Evolutionary conservation across 2,888 invertebrate genomes (phyloP).

Genomic region (Cetonia aurata): DNA sequence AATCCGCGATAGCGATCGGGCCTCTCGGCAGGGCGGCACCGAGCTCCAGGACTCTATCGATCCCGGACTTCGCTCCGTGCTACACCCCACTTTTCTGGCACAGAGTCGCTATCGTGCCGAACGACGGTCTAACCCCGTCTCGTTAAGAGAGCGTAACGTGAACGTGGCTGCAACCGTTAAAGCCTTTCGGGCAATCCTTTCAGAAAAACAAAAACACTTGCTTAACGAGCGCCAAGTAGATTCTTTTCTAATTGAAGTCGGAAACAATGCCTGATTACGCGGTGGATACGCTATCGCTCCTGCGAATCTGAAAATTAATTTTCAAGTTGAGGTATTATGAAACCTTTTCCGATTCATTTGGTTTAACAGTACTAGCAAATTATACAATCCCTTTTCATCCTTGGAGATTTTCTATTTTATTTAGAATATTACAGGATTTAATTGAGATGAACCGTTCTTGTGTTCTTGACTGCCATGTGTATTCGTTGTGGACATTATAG

Average conservation of each 20-base stretch:
- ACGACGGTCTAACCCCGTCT: constrained; percentile 11
- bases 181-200: constrained; percentile 12
- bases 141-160: constrained; percentile 15
- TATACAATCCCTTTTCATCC: no score
- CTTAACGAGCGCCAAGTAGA: constrained; percentile 12
- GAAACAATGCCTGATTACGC: background rate
- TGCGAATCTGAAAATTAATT: no score
- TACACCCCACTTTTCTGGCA: constrained; percentile 49
- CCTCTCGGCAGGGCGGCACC: constrained; percentile 55
- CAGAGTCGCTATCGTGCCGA: constrained; percentile 34
- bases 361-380: no score
- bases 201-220: constrained; percentile 16
- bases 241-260: background rate
- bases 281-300: no score
- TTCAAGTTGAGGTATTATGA: no score
- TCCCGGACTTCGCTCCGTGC: constrained; percentile 49
- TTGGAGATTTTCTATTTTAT: no score
- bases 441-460: no score
- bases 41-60: constrained; percentile 51
- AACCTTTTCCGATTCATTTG: no score
- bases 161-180: constrained; percentile 2
- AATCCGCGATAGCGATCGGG: constrained; percentile 55
- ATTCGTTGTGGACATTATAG: no score
- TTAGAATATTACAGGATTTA: no score
- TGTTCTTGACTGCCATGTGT: no score